phyloP scores from a whole-genome alignment of 2,113 vertebrate genomes.

The Psilopsiagon aurifrons region DNA sequence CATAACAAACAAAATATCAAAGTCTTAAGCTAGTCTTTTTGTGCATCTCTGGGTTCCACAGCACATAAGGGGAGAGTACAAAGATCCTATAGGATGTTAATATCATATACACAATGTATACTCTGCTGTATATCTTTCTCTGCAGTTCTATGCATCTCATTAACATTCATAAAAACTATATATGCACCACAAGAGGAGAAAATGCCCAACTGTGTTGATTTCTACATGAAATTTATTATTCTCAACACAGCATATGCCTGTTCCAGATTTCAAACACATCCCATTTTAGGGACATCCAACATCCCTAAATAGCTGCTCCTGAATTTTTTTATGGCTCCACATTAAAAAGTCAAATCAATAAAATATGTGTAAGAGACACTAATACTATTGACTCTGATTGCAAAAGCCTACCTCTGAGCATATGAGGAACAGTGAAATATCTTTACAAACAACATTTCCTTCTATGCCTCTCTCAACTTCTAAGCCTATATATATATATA shows the following conservation, averaged over 20 bases:
- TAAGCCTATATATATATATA: background rate
- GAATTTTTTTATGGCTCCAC: background rate
- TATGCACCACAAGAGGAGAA: constrained; percentile 29
- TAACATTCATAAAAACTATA: constrained; percentile 32
- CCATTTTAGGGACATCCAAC: background rate
- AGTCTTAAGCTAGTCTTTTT: background rate
- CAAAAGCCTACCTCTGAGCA: background rate
- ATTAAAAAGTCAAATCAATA: constrained; percentile 2
- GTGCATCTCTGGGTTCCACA: background rate
- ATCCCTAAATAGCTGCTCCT: constrained; percentile 23
- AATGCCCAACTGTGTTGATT: constrained; percentile 8
- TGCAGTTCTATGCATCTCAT: background rate
- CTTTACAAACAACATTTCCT: background rate
- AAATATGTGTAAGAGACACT: background rate
- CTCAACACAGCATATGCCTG: constrained; percentile 3
- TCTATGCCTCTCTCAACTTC: background rate
- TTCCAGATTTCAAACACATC: background rate
- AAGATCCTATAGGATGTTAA: background rate
- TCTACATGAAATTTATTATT: constrained; percentile 47
- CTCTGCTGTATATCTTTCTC: background rate
- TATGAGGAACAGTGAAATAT: background rate
- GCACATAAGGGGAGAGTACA: background rate
- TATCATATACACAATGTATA: background rate
- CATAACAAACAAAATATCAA: constrained; percentile 13
- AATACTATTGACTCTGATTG: background rate